Evolutionary conservation across 1,140 invertebrate species (phyloP).

Genomic region (Drosophila yakuba): DNA sequence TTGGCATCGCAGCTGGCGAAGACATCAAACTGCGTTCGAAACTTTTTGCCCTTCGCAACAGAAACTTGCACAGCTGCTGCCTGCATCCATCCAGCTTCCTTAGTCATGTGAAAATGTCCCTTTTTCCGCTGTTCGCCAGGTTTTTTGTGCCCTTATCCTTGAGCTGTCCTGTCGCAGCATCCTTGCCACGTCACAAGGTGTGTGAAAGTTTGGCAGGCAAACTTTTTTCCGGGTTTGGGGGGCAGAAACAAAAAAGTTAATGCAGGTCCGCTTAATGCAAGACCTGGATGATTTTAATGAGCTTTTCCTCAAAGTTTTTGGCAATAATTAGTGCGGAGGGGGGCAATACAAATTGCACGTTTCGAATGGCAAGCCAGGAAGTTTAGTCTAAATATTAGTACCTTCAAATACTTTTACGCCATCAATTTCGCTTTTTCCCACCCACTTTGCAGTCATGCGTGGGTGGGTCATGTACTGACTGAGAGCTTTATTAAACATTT

Average conservation of each 20-base stretch:
- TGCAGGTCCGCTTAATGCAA: conserved; percentile 51
- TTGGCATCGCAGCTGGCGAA: conserved; percentile 22
- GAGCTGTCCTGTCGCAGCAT: conserved; percentile 26
- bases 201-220: conserved; percentile 57
- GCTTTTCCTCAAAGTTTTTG: conserved; percentile 70
- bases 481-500: conserved; percentile 36
- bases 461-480: conserved; percentile 11
- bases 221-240: conserved; percentile 14
- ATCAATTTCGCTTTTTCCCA: neutral
- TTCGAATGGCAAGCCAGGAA: conserved; percentile 14
- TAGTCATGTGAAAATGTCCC: conserved; percentile 65
- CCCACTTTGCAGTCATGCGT: conserved; percentile 7
- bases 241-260: conserved; percentile 32
- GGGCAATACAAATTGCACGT: conserved; percentile 31
- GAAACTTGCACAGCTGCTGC: conserved; percentile 44
- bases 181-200: conserved; percentile 56
- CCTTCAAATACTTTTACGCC: conserved; percentile 3
- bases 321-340: conserved; percentile 55
- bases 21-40: conserved; percentile 62
- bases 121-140: conserved; percentile 6
- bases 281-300: conserved; percentile 69
- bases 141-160: conserved; percentile 31
- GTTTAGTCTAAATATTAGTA: conserved; percentile 3
- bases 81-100: conserved; percentile 23
- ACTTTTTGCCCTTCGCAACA: conserved; percentile 41